Percentiles rank a stretch among this genome's conserved stretches.
phyloP scores from a whole-genome alignment of 1,140 invertebrate genomes.

The Listronotus oregonensis region DNA sequence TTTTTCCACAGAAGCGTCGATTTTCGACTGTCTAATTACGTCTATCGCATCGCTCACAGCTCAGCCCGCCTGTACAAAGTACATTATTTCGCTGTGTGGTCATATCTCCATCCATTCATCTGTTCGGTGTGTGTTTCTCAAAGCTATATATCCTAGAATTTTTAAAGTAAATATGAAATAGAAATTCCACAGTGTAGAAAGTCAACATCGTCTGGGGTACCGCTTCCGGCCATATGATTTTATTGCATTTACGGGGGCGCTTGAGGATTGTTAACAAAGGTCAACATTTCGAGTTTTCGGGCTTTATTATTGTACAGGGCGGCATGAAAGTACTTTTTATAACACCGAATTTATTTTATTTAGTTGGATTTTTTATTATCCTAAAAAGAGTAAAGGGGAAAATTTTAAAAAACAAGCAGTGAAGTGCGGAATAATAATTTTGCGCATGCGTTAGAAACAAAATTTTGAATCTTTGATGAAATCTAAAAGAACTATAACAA shows the following conservation, averaged over 20 bases:
- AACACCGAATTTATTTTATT: no score
- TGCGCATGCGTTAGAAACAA: no score
- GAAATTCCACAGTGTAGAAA: slow-evolving; percentile 32
- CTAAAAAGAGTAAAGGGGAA: no score
- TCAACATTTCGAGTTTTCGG: no score
- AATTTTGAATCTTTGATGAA: no score
- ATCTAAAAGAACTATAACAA: no score
- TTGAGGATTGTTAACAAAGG: not conserved
- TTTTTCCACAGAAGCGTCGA: no score
- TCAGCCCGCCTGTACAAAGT: not conserved
- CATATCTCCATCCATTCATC: slow-evolving; percentile 30
- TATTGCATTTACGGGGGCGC: slow-evolving; percentile 26
- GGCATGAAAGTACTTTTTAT: no score
- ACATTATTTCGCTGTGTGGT: not conserved
- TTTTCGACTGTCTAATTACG: not conserved
- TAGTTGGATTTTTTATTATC: no score
- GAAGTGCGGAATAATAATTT: no score
- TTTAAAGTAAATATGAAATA: slow-evolving; percentile 35
- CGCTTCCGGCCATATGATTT: slow-evolving; percentile 37
- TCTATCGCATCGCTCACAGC: not conserved
- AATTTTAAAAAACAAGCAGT: no score
- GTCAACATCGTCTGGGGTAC: slow-evolving; percentile 32
- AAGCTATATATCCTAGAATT: slow-evolving; percentile 28
- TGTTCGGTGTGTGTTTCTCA: slow-evolving; percentile 20
- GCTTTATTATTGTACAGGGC: no score